These are phyloP conservation scores for Herpetotheres cachinnans DNA, from an alignment of 2,113 vertebrate species.

Conservation along the genomic window DNA sequence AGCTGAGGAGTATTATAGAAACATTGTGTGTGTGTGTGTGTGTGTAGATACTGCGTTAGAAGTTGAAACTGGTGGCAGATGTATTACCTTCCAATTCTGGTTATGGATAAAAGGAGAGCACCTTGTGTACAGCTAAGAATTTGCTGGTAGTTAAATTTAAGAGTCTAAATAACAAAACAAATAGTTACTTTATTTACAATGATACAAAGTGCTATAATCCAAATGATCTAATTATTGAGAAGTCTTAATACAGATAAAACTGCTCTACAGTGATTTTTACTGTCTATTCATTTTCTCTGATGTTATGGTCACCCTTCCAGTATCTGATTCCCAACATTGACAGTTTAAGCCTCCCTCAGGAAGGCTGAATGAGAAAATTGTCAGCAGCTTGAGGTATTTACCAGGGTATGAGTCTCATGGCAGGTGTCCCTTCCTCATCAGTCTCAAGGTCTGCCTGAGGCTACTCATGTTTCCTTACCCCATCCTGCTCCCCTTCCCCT, in stretches of 20 bases:
- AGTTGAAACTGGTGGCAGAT: neutral
- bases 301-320: neutral
- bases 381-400: neutral
- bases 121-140: no score
- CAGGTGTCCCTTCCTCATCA: neutral
- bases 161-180: no score
- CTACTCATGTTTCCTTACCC: no score
- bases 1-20: neutral
- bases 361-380: neutral
- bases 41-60: neutral
- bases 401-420: neutral
- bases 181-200: neutral
- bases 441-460: no score
- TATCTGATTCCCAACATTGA: neutral
- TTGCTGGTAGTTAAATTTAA: no score
- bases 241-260: neutral
- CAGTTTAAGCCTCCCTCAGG: neutral
- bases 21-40: neutral
- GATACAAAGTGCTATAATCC: neutral
- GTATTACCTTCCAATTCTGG: neutral
- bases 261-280: neutral
- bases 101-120: neutral
- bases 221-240: neutral
- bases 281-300: neutral
- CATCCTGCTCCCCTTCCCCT: no score